A percentile compares a stretch with the other conserved stretches of the same genome.
These are phyloP conservation scores for Dermolepida albohirtum DNA, from an alignment of 2,888 invertebrate genomes.

Conservation along the genomic window DNA sequence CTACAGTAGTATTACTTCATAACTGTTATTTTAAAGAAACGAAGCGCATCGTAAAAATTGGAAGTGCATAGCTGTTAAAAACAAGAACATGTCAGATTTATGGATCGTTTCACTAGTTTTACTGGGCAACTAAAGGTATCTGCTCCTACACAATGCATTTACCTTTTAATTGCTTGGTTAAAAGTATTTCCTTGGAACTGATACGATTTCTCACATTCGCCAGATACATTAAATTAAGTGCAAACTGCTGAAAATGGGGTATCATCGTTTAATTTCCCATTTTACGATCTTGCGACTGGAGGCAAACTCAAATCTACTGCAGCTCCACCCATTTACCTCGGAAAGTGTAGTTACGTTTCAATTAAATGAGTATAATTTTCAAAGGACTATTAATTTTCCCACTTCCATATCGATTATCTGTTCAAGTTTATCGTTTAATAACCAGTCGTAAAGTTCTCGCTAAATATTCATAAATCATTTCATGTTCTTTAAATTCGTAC, in stretches of 20 bases:
- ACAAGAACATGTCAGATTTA: neutral
- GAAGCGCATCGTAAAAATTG: too few relatives aligned
- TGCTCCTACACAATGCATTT: constrained; percentile 14
- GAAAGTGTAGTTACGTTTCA: constrained; percentile 12
- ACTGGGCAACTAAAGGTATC: neutral
- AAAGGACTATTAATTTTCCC: constrained; percentile 4
- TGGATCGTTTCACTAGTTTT: neutral
- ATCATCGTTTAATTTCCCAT: constrained; percentile 2
- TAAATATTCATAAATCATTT: neutral
- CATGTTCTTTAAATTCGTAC: too few relatives aligned
- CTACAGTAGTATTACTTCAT: too few relatives aligned
- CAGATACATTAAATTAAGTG: constrained; percentile 15
- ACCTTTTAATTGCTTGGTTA: constrained; percentile 10
- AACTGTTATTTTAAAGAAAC: too few relatives aligned
- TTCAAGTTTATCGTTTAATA: neutral
- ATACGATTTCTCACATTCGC: constrained; percentile 13
- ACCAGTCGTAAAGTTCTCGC: neutral
- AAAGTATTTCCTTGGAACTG: constrained; percentile 1
- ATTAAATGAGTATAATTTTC: constrained; percentile 11
- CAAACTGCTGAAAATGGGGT: neutral
- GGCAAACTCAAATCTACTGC: neutral
- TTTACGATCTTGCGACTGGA: neutral
- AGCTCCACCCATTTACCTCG: neutral
- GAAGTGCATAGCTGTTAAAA: neutral
- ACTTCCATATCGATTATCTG: constrained; percentile 12